Base-by-base conservation (phyloP, 1,140 invertebrate species). In the Drosophila kohkoa region DNA sequence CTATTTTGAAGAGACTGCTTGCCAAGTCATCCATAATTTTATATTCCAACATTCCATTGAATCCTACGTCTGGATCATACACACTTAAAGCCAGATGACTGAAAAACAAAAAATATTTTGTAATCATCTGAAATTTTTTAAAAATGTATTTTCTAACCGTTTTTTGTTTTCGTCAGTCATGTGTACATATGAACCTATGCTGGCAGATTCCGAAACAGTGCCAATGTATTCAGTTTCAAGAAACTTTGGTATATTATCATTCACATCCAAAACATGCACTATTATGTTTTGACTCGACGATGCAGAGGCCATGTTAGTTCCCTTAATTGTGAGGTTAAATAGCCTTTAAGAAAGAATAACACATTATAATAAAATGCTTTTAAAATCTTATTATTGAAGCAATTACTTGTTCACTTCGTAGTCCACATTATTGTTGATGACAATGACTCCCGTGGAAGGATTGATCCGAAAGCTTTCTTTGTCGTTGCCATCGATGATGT, bases 211-310 rank as follows among this genome's bases (percentile, higher is more conserved):
- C 73, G 95, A 95, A 25, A 98, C 94, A 83, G 94, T 93, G 13
- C 97, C 96, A 35, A 93, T 93, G 90, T 97, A 98, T 52, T 93
- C 91, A 1, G 93, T 93, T 80, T 96, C 94, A 7, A 95, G 82
- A 91, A 98, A 98, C 54, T 93, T 93, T 3, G 98, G 98, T n/a
- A 95, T 93, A 93, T 97, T 98, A 92, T 99, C 98, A 93, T 99
- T 97, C 75, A 94, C 94, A 92, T 97, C 97, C 57, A 96, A 92
- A 55, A 97, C 95, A 91, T 97, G 96, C 13, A 97, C 94, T n/a
- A 95, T 94, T 8, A 97, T 94, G 76, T 94, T 95, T 65, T 95
- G 96, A 2, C 77, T 88, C 0, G 96, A 95, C 15, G 93, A 94
- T 8, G 95, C 95, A 10, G 96, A 95, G 20, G 96, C 96, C 96